These are phyloP conservation scores for Danionella dracula DNA, from an alignment of 2,797 vertebrate genomes.

Conservation along the genomic window DNA sequence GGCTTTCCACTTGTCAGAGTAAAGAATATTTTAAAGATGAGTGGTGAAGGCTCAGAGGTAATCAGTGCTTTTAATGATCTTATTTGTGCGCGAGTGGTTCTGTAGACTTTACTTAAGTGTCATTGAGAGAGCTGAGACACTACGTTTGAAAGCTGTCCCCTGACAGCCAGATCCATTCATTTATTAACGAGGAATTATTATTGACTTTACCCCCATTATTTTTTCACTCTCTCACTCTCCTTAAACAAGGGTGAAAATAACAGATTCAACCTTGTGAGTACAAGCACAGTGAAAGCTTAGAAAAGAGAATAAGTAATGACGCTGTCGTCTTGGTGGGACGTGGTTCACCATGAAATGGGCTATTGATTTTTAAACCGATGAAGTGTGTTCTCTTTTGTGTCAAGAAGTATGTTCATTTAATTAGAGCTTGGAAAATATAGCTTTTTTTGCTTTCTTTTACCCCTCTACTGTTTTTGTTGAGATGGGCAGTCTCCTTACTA, in stretches of 20 bases:
- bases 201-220: constrained; percentile 30
- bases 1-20: constrained; percentile 49
- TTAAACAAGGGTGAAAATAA: constrained; percentile 39
- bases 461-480: not conserved
- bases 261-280: constrained; percentile 47
- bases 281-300: constrained; percentile 28
- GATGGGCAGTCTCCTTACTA: constrained; percentile 6
- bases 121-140: constrained; percentile 44
- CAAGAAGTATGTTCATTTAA: constrained; percentile 49
- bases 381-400: constrained; percentile 41
- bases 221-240: not conserved
- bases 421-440: constrained; percentile 36
- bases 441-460: constrained; percentile 20
- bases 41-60: constrained; percentile 49
- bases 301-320: constrained; percentile 46
- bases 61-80: constrained; percentile 54
- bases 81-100: constrained; percentile 51
- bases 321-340: constrained; percentile 38
- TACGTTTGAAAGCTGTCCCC: constrained; percentile 46
- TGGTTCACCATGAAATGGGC: constrained; percentile 46
- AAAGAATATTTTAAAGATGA: constrained; percentile 51
- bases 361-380: constrained; percentile 52
- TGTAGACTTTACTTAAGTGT: constrained; percentile 51
- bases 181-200: constrained; percentile 52
- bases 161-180: constrained; percentile 48